Percentiles rank a stretch among this genome's conserved stretches.
Conservation (phyloP, 2,797 vertebrate genomes). For the Tiaroga cobitis region DNA sequence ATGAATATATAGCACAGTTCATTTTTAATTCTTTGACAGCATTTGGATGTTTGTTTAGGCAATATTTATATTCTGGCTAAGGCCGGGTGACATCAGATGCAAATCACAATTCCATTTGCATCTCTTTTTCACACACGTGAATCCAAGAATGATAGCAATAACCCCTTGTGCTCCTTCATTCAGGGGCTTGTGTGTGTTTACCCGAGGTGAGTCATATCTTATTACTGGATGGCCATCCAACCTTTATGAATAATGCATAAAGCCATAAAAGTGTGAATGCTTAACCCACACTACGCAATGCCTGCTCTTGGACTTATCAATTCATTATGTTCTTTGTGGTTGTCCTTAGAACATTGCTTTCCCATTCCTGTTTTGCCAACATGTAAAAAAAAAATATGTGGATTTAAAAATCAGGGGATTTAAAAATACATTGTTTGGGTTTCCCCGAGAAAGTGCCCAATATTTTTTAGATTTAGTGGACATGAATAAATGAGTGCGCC, state of each 20-base stretch:
- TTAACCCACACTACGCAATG: conserved; percentile 22
- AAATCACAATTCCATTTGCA: conserved; percentile 20
- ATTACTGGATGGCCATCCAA: conserved; percentile 49
- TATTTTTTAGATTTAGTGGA: conserved; percentile 46
- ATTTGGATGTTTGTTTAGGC: conserved; percentile 23
- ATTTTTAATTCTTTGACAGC: not conserved
- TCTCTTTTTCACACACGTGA: conserved; percentile 7
- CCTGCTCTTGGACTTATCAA: conserved; percentile 47
- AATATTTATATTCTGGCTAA: not conserved
- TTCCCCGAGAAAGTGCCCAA: conserved; percentile 18
- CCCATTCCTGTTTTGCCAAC: conserved; percentile 30
- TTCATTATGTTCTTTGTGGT: conserved; percentile 37
- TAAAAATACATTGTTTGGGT: conserved; percentile 27
- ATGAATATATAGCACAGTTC: not conserved
- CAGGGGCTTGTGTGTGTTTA: conserved; percentile 27
- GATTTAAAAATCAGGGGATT: not conserved
- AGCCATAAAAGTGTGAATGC: conserved; percentile 46
- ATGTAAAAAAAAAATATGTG: not conserved
- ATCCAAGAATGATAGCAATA: conserved; percentile 32
- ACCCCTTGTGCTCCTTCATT: conserved; percentile 21
- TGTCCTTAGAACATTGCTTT: conserved; percentile 26
- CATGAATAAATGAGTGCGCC: conserved; percentile 55
- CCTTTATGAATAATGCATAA: conserved; percentile 56
- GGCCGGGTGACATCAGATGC: conserved; percentile 18
- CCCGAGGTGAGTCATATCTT: conserved; percentile 38